Percentiles rank a stretch among this genome's conserved stretches.
phyloP scores from a whole-genome alignment of 2,113 vertebrate species.

The Brachyhypopomus gauderio region DNA sequence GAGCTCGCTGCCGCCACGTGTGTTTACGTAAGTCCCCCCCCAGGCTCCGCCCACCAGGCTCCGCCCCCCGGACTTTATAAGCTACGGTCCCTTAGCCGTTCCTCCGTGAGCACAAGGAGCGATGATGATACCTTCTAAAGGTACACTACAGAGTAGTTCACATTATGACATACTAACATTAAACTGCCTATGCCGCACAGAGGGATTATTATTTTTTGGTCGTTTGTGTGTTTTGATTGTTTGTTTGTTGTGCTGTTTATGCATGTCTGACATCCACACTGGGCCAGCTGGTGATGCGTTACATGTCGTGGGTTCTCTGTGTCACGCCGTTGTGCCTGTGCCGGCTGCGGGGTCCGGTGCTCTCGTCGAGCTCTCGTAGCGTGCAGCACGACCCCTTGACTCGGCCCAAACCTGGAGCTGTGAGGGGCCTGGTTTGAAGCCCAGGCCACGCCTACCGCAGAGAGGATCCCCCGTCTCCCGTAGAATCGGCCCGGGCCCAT shows the following conservation, averaged over 20 bases:
- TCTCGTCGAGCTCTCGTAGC: background rate
- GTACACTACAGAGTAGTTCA: too few species aligned
- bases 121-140: too few species aligned
- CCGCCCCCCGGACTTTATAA: background rate
- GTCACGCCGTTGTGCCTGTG: constrained; percentile 3
- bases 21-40: constrained; percentile 22
- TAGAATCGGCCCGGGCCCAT: constrained; percentile 42
- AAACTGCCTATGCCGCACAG: background rate
- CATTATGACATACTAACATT: too few species aligned
- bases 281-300: background rate
- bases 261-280: background rate
- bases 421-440: constrained; percentile 31
- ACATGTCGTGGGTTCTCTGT: background rate
- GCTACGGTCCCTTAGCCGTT: background rate
- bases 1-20: constrained; percentile 13
- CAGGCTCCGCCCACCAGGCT: background rate
- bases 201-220: background rate
- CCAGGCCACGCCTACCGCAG: constrained; percentile 4
- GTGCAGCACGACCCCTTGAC: constrained; percentile 29
- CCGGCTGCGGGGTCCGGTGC: background rate
- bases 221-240: background rate
- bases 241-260: background rate
- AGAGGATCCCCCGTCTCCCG: constrained; percentile 19
- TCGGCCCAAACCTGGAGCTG: constrained; percentile 25
- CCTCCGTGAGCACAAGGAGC: too few species aligned